Conservation (phyloP, 2,888 invertebrate species). For the Ecdyonurus torrentis region DNA sequence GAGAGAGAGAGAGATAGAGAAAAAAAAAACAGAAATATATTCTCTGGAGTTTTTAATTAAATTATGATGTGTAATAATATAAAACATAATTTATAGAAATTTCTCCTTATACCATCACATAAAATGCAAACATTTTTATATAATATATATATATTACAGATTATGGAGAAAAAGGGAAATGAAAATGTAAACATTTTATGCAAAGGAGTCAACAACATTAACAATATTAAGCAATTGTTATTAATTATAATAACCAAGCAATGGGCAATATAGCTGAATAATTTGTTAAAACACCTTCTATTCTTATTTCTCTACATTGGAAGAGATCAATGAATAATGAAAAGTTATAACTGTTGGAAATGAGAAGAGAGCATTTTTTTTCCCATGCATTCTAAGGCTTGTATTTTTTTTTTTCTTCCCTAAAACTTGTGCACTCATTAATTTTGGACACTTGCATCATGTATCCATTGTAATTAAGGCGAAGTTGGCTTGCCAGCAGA, state of each 20-base stretch:
- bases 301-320: not conserved
- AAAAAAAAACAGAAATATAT: not conserved
- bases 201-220: slow-evolving; percentile 1
- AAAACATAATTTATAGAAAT: slow-evolving; percentile 3
- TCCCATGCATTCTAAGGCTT: not conserved
- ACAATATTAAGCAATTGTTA: too few relatives aligned
- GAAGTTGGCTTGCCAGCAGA: too few relatives aligned
- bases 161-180: not conserved
- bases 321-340: not conserved
- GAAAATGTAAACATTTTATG: not conserved
- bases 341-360: not conserved
- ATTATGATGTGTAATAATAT: not conserved
- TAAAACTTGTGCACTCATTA: not conserved
- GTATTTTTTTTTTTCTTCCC: not conserved
- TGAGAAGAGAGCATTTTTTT: not conserved
- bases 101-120: not conserved
- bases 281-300: not conserved
- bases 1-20: too few relatives aligned
- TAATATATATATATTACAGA: not conserved
- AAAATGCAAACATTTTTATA: not conserved
- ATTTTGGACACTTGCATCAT: too few relatives aligned
- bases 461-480: too few relatives aligned
- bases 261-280: not conserved
- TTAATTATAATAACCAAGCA: not conserved
- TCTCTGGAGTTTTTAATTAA: not conserved